A percentile compares a stretch with the other conserved stretches of the same genome.
Evolutionary conservation across 2,888 invertebrate species (phyloP).

Genomic region (Tenthredo distinguenda): DNA sequence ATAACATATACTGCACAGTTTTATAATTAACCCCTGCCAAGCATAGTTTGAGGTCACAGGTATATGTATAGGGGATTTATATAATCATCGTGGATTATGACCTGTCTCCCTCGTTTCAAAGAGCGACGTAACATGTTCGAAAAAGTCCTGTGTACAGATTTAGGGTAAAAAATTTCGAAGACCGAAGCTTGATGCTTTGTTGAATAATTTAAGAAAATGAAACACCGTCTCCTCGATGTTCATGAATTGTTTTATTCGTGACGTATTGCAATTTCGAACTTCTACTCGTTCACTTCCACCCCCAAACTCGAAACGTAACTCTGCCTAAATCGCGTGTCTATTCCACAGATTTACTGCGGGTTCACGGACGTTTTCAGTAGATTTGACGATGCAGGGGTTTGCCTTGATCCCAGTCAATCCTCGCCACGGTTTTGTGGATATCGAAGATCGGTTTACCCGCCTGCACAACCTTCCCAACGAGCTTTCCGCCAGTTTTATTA

Average conservation of each 20-base stretch:
- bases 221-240: neutral
- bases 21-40: neutral
- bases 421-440: conserved; percentile 24
- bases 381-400: conserved; percentile 23
- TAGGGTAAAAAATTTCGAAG: too few relatives aligned
- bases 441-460: conserved; percentile 20
- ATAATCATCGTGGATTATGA: too few relatives aligned
- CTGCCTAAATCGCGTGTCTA: neutral
- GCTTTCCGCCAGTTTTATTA: neutral
- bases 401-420: conserved; percentile 33
- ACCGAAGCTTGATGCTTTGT: neutral
- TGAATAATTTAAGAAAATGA: neutral
- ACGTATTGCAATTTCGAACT: neutral
- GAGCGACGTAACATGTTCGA: too few relatives aligned
- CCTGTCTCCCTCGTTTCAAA: too few relatives aligned
- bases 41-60: neutral
- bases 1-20: neutral
- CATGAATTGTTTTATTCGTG: neutral
- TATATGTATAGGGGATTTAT: too few relatives aligned
- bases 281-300: neutral
- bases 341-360: neutral
- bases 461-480: neutral
- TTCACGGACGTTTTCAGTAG: conserved; percentile 17
- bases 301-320: neutral
- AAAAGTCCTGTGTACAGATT: too few relatives aligned